Base-by-base conservation (phyloP, 2,113 vertebrate genomes). In the Pardalotus punctatus region DNA sequence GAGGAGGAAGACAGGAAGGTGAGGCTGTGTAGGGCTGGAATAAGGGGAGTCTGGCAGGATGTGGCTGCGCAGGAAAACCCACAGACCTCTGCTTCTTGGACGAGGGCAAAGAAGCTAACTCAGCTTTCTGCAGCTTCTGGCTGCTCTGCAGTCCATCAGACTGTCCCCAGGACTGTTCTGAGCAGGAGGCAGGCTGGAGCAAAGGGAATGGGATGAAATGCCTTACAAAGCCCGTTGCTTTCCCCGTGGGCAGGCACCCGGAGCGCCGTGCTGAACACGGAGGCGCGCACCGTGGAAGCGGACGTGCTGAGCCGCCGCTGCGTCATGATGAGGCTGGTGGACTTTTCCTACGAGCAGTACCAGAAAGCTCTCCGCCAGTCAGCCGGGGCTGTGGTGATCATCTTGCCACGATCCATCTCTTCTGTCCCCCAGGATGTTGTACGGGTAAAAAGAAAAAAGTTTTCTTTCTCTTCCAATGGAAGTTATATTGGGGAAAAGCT, bases 291-390 rank as follows among this genome's bases (percentile, higher is more conserved):
- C 0, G 97, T 98, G 14, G 99, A 99, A 43, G 99, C 99, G 1
- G 99, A 99, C 3, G 99, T 99, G 81, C 97, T 99, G 96, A 99
- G 99, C 98, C 99, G 99, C 43, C 99, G 99, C 96, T 99, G 99
- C 3, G 99, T 99, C 69, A 98, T 99, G 92, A 99, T 99, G 98
- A 98, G 99, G 18, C 98, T 99, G 81, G 96, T 97, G 45, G 99
- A 99, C 73, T 99, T 99, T 97, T 99, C 99, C 35, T 99, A 98
- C 1, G 99, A 99, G 87, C 98, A 98, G 94, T 99, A 99, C 95
- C 99, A 99, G 98, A 99, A 99, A 92, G 99, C 99, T 8, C 97
- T 99, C 50, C 98, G 98, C 28, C 99, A 99, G 97, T 99, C 99
- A 1, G 99, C 99, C 0, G 99, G 99, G 1, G 99, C 99, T 1